Conservation (phyloP, 1,140 invertebrate genomes). For the Onthophagus taurus region DNA sequence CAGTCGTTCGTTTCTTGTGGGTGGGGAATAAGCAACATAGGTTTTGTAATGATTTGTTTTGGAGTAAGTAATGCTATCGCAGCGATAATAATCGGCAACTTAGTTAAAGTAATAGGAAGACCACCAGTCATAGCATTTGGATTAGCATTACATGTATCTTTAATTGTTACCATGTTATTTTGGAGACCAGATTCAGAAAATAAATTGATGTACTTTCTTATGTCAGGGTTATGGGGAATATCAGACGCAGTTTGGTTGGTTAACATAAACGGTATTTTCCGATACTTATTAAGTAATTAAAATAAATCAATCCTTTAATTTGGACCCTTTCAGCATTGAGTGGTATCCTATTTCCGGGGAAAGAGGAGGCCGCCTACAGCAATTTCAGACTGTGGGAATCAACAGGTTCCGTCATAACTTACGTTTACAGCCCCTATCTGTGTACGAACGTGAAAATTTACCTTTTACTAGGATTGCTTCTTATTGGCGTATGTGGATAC, state of each 20-base stretch:
- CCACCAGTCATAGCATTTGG: constrained; percentile 67
- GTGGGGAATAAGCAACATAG: constrained; percentile 81
- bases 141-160: constrained; percentile 55
- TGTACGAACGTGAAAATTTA: constrained; percentile 70
- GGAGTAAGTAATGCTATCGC: constrained; percentile 75
- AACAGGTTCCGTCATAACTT: constrained; percentile 79
- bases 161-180: constrained; percentile 53
- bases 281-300: no score
- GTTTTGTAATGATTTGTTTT: constrained; percentile 87
- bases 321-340: constrained; percentile 71
- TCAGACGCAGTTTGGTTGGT: constrained; percentile 91
- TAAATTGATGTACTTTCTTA: constrained; percentile 64
- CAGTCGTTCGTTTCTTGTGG: constrained; percentile 84
- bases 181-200: constrained; percentile 70
- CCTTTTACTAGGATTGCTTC: constrained; percentile 59
- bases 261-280: constrained; percentile 79
- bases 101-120: constrained; percentile 74
- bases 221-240: constrained; percentile 83
- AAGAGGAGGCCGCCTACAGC: constrained; percentile 85
- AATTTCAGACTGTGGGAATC: constrained; percentile 90
- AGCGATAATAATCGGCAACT: constrained; percentile 64
- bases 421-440: constrained; percentile 65
- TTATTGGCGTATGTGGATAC: constrained; percentile 67
- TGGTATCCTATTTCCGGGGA: constrained; percentile 76
- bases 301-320: no score